phyloP scores from a whole-genome alignment of 2,888 invertebrate species.

The Drosophila paramelanica region DNA sequence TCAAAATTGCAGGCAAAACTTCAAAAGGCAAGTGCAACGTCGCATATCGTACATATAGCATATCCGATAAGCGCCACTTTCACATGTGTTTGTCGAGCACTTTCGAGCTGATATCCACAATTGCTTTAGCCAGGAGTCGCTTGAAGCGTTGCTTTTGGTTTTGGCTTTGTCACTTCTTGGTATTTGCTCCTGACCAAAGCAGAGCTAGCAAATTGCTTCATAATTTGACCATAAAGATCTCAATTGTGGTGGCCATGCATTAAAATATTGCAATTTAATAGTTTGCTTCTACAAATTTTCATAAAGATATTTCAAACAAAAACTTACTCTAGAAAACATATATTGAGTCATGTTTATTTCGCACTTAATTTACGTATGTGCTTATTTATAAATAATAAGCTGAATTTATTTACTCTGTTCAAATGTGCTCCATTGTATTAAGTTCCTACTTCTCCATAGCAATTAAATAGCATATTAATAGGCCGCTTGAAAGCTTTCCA shows the following conservation, averaged over 20 bases:
- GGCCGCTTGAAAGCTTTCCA: too few species aligned
- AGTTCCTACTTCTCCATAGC: too few species aligned
- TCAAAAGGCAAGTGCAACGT: conserved; percentile 41
- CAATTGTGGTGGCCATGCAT: background rate
- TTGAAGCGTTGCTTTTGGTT: conserved; percentile 15
- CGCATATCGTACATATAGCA: conserved; percentile 52
- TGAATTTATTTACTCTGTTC: too few species aligned
- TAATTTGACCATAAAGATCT: conserved; percentile 41
- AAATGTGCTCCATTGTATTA: too few species aligned
- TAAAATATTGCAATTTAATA: background rate
- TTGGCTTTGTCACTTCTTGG: conserved; percentile 28
- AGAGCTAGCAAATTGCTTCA: conserved; percentile 41
- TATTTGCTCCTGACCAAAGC: conserved; percentile 14
- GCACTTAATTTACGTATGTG: too few species aligned
- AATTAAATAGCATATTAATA: too few species aligned
- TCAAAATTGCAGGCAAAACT: conserved; percentile 14
- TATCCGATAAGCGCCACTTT: conserved; percentile 39
- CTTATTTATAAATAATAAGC: too few species aligned
- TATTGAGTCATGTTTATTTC: too few species aligned
- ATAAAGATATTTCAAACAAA: background rate
- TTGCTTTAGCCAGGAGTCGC: conserved; percentile 12
- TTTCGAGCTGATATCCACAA: conserved; percentile 40
- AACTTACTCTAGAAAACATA: too few species aligned
- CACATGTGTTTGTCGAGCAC: conserved; percentile 55
- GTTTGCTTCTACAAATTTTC: background rate